Base-by-base conservation (phyloP, 2,113 vertebrate species). In the Chionomys nivalis region DNA sequence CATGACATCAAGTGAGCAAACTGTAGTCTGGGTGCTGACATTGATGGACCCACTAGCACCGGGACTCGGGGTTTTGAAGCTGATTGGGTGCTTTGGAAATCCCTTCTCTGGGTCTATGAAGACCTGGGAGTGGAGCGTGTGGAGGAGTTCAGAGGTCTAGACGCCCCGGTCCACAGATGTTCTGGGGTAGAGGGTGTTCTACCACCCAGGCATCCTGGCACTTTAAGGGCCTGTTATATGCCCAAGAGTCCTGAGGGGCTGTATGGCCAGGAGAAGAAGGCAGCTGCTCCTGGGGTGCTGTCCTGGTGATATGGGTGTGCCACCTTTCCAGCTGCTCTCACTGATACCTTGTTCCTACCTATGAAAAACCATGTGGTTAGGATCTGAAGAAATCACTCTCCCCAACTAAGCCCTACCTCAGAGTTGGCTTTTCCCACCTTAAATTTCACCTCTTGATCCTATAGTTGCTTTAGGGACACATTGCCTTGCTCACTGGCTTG, bases 21-120 rank as follows among this genome's bases (percentile, higher is more conserved):
- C n/a, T 13, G 26, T 39, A 65, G 33, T 14, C 49, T 39, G 0
- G 36, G 2, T 2, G 12, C 47, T 31, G 3, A 2, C 1, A 2
- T 1, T 73, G 88, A 31, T 16, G n/a, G 33, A 1, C 23, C 36
- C 63, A 58, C 0, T 44, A 36, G 47, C 72, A 76, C 2, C 1
- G 42, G 77, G 19, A 23, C 79, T n/a, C 1, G 0, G n/a, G n/a
- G 61, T 72, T 85, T 75, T 17, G 66, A 13, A 72, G 55, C 63
- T 52, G 16, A 26, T 4, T 79, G 52, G n/a, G 1, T 55, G 2
- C 58, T 77, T 66, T 3, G 47, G 73, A 55, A 39, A 68, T 31
- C 28, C 8, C 26, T 26, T 91, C 24, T 76, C 24, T 44, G 70
- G 42, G 7, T 94, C 28, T 81, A 23, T 3, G 11, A 70, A 78